Evolutionary conservation across 2,113 vertebrate species (phyloP).

Genomic region (Phrynocephalus versicolor): DNA sequence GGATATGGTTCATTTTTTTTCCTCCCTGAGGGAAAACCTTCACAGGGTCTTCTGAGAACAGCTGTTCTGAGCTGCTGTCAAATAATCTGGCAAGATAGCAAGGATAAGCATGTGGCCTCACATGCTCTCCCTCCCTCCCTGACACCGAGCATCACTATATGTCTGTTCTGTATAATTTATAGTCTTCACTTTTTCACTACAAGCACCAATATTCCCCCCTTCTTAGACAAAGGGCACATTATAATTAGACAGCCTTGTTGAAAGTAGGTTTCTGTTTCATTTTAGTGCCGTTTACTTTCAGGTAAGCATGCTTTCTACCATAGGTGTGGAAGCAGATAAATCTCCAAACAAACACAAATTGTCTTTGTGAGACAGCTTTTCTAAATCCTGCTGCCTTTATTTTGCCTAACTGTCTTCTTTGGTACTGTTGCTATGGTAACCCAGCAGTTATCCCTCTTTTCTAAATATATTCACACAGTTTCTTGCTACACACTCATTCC

Average conservation of each 20-base stretch:
- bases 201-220: conserved; percentile 1
- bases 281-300: background rate
- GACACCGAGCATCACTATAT: conserved; percentile 24
- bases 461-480: background rate
- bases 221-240: conserved; percentile 1
- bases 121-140: conserved; percentile 13
- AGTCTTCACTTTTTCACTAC: conserved; percentile 9
- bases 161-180: background rate
- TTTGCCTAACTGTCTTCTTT: conserved; percentile 11
- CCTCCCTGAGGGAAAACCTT: background rate
- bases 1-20: background rate
- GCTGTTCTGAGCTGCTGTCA: conserved; percentile 12
- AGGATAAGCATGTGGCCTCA: conserved; percentile 21
- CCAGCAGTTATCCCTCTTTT: background rate
- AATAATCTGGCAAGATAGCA: conserved; percentile 13
- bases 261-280: background rate
- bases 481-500: background rate
- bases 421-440: conserved; percentile 27
- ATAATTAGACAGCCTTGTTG: background rate
- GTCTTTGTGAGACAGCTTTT: conserved; percentile 30
- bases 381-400: conserved; percentile 29
- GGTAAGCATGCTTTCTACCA: background rate
- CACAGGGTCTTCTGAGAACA: background rate
- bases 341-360: conserved; percentile 24
- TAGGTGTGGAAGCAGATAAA: background rate